Conservation (phyloP, 1,140 invertebrate genomes). For the Araneus ventricosus region DNA sequence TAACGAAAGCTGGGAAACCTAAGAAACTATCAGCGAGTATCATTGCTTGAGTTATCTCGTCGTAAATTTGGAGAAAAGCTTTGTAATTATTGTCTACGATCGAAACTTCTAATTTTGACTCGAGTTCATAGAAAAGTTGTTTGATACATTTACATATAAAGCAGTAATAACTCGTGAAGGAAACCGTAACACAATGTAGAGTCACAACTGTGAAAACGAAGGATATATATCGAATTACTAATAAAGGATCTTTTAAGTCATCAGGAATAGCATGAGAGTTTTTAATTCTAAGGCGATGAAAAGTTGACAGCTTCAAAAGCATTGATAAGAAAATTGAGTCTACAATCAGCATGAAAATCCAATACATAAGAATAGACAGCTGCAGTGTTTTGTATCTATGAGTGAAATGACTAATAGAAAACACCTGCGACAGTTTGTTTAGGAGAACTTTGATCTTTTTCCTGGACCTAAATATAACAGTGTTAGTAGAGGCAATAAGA, state of each 20-base stretch:
- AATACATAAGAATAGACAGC: too few species aligned
- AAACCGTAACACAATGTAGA: background rate
- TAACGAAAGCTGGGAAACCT: background rate
- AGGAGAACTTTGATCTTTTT: background rate
- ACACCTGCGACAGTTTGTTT: background rate
- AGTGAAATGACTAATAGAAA: too few species aligned
- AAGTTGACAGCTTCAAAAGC: background rate
- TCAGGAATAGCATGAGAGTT: background rate
- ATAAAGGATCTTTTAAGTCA: background rate
- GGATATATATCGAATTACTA: background rate
- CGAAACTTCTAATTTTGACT: background rate
- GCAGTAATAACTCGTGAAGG: background rate
- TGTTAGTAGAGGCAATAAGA: background rate
- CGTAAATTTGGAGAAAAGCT: background rate
- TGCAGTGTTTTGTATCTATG: too few species aligned
- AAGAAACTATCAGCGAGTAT: background rate
- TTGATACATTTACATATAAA: background rate
- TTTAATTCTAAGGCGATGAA: background rate
- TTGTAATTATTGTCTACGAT: background rate
- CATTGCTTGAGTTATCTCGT: background rate
- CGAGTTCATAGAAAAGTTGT: background rate
- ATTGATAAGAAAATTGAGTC: too few species aligned
- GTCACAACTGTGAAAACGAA: background rate
- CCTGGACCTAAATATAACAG: background rate
- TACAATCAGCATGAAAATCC: too few species aligned